Evolutionary conservation across 2,888 invertebrate genomes (phyloP).

Genomic region (Mimachlamys varia): DNA sequence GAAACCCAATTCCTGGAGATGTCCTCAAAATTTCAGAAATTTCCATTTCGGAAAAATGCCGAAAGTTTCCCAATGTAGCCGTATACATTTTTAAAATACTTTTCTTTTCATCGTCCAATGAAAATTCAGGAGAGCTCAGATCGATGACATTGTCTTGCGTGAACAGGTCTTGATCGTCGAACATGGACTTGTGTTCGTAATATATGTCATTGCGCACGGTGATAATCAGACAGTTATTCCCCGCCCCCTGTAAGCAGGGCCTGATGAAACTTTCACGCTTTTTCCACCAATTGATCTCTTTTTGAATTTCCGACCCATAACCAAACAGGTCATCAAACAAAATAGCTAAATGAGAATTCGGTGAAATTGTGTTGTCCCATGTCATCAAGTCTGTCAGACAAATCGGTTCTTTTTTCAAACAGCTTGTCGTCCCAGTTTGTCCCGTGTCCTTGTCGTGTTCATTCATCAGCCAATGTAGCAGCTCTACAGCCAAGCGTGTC

Average conservation of each 20-base stretch:
- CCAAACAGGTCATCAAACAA: neutral
- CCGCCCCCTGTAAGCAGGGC: neutral
- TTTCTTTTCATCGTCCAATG: neutral
- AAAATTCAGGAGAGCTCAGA: conserved; percentile 20
- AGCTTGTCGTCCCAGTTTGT: neutral
- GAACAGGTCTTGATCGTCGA: neutral
- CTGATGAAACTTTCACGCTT: neutral
- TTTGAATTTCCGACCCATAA: neutral
- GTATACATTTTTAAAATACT: conserved; percentile 19
- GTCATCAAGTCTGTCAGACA: neutral
- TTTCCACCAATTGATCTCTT: conserved; percentile 11
- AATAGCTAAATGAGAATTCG: neutral
- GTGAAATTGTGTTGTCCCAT: neutral
- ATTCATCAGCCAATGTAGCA: neutral
- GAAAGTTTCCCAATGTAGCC: neutral
- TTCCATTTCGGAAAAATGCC: neutral
- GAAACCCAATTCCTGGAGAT: conserved; percentile 5
- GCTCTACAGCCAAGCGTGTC: neutral
- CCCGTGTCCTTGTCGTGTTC: neutral
- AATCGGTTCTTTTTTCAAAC: neutral
- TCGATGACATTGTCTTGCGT: neutral
- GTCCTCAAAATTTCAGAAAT: neutral
- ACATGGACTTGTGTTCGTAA: neutral
- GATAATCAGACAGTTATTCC: neutral
- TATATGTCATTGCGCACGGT: neutral